Evolutionary conservation across 1,140 invertebrate genomes (phyloP), one percentile per base, ranked within the genome.

Genomic region (Temnothorax nylanderi): DNA sequence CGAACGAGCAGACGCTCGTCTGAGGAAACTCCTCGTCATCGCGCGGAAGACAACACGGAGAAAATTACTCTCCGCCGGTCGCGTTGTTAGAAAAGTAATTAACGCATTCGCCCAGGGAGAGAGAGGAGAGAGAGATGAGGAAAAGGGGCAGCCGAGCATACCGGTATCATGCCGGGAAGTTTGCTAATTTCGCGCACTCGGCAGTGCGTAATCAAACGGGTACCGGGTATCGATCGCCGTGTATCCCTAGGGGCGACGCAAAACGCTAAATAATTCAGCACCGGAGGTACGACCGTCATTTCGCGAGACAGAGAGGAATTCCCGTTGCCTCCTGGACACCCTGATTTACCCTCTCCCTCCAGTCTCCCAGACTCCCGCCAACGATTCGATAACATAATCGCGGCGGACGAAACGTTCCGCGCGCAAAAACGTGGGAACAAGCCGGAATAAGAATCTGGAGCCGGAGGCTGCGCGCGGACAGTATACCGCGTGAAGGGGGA

Each of bases 221-320:
- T 60, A 82, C 34, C 77, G 64, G 1, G 49, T 74, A 82, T 82
- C 80, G 67, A 82, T 74, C 54, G 77, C 34, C n/a, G 21, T n/a
- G 49, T 56, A 47, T 74, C 51, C 26, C 67, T 74, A 74, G 34
- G 37, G 49, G 65, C 54, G 41, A 82, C 41, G 37, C 37, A 56
- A 60, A 82, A 82, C 41, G 80, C 51, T 82, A 82, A 82, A 82
- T 74, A 81, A 82, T 82, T 82, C 69, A 74, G 60, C 77, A 8
- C 16, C 34, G 13, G 67, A 18, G 60, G 37, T 80, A 67, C 44
- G 47, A 80, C 18, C 75, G 11, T 81, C 64, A 69, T 82, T 71
- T 82, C 18, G 26, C 51, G 69, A 82, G 26, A 82, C 67, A 49
- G 60, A 41, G 51, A 41, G 54, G 10, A 47, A 81, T 80, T 26